Evolutionary conservation across 1,140 invertebrate genomes (phyloP), one percentile per base, ranked within the genome.

Genomic region (Archivesica marissinica): DNA sequence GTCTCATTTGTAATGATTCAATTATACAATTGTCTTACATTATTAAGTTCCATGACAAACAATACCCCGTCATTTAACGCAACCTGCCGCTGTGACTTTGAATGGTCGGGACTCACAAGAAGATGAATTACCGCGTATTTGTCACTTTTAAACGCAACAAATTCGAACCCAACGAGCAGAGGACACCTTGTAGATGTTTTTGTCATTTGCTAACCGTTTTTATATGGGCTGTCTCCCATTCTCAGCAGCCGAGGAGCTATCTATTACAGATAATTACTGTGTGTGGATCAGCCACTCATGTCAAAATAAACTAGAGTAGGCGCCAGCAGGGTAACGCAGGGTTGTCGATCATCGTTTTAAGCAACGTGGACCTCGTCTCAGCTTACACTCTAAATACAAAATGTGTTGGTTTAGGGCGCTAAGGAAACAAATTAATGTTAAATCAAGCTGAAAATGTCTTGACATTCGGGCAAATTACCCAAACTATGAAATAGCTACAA

Each of bases 41-140:
- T 35, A 64, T 64, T 64, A 64, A 64, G 30, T 35, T 64, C 59
- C 59, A 72, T 15, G 68, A 23, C 38, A 66, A 50, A 30, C 47
- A 39, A 79, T 79, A 79, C 61, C 56, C 39, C 17, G 56, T 79
- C 39, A 79, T 79, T 78, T 79, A 23, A 23, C 56, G 9, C n/a
- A 66, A 44, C 23, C 56, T n/a, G 61, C 59, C 28, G 77, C 59
- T 66, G 77, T 66, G 77, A 79, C 17, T 28, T 44, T 50, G 41
- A 79, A 79, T 79, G 38, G 56, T n/a, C 2, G 9, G 54, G 39
- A 44, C 59, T 23, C 38, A 23, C 77, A 50, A 44, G 44, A 64
- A 79, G 77, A 79, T 79, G 39, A 66, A 79, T 79, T 79, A 79
- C 59, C 59, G 25, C 41, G 77, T 66, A 79, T 79, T 79, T 66